Evolutionary conservation across 2,888 invertebrate species (phyloP), one percentile per base, ranked within the genome.

Genomic region (Eristalinus aeneus): DNA sequence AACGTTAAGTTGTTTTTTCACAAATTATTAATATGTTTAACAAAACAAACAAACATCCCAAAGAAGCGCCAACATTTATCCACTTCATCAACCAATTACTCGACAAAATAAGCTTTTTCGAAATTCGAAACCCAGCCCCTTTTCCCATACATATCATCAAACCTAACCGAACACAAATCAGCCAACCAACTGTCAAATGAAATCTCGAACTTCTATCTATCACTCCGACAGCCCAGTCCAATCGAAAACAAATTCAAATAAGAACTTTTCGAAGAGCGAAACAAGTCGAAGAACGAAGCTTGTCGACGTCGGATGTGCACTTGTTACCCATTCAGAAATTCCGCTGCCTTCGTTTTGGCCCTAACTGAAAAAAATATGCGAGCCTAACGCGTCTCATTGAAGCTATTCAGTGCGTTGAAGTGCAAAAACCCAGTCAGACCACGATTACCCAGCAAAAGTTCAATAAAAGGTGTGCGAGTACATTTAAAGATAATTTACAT

Each of bases 221-320:
- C 46, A n/a, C n/a, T 39, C 39, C 4, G 39, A 12, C 39, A 16
- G 46, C 16, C 27, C 27, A 27, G 61, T 16, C 67, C 34, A 23
- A 67, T 39, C 36, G 63, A 81, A 71, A 46, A 39, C 46, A 64
- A 75, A 86, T 86, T 86, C 82, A 82, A 85, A 85, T 85, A 82
- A 86, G 86, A 86, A 74, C 71, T 67, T 76, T 86, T 86, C 86
- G 86, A 82, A 82, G 61, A 81, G 73, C 74, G 86, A 86, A 78
- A 78, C 77, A 82, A 81, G 86, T 86, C 86, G 81, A 82, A 86
- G 56, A 82, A 82, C 74, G 69, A 82, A 86, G 78, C 86, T 86
- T 86, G 86, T 82, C 82, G 82, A 86, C 86, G 82, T 86, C 86
- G 82, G 86, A 82, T 58, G 86, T 86, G 82, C 86, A 86, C 86